Evolutionary conservation across 1,140 invertebrate species (phyloP).

Genomic region (Pteromalus puparum): DNA sequence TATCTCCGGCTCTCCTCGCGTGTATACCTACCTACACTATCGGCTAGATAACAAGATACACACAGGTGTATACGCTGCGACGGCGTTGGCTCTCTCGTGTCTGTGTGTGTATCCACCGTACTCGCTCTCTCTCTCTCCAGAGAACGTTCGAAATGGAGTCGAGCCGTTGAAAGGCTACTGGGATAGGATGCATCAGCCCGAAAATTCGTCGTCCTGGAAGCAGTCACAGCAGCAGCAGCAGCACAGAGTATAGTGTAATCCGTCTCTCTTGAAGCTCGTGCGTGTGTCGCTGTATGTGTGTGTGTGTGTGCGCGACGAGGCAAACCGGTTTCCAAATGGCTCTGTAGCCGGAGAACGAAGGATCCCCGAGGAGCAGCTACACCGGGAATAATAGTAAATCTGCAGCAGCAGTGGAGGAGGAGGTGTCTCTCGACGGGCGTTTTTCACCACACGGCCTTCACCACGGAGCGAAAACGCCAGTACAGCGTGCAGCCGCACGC

Average conservation of each 20-base stretch:
- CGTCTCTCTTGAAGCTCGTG: background rate
- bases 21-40: too few relatives aligned
- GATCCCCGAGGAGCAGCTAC: background rate
- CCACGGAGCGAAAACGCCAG: conserved; percentile 9
- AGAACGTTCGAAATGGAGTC: background rate
- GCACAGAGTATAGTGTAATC: background rate
- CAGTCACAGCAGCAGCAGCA: background rate
- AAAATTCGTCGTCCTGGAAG: background rate
- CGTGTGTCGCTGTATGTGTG: background rate
- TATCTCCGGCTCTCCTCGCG: background rate
- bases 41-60: background rate
- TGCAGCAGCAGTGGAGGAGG: background rate
- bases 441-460: conserved; percentile 8
- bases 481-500: conserved; percentile 2
- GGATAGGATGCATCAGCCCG: background rate
- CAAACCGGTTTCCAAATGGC: background rate
- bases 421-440: background rate
- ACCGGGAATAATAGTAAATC: background rate
- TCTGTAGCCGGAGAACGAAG: background rate
- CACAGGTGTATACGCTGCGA: background rate
- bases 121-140: background rate
- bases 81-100: too few relatives aligned
- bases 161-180: background rate
- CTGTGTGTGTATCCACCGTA: too few relatives aligned
- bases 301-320: background rate